Evolutionary conservation across 2,888 invertebrate genomes (phyloP).

Genomic region (Torymus auratus): DNA sequence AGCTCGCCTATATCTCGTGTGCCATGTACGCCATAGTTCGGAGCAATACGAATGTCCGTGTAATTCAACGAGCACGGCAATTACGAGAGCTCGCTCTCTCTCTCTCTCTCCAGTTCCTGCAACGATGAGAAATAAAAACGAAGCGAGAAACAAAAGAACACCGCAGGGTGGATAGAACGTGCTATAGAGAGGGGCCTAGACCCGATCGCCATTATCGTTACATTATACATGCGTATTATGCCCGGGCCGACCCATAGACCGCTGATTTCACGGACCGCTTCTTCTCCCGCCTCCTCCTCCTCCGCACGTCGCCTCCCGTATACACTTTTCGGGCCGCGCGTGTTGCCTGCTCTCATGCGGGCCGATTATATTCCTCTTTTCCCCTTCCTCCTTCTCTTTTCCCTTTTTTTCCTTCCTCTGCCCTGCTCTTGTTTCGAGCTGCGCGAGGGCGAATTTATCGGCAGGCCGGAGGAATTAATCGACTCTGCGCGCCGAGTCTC

Average conservation of each 20-base stretch:
- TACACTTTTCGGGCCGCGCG: too few relatives aligned
- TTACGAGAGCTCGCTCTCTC: not conserved
- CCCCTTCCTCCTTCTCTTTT: conserved; percentile 47
- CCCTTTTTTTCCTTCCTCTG: conserved; percentile 21
- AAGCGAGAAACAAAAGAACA: conserved; percentile 5
- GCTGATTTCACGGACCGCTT: conserved; percentile 22
- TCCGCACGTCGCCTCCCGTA: too few relatives aligned
- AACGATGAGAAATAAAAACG: not conserved
- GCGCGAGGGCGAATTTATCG: conserved; percentile 49
- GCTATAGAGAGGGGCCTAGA: not conserved
- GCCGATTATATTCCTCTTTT: conserved; percentile 47
- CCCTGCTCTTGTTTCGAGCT: conserved; percentile 32
- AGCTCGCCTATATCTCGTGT: too few relatives aligned
- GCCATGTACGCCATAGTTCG: not conserved
- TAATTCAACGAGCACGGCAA: conserved; percentile 6
- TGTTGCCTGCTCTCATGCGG: not conserved
- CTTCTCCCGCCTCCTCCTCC: too few relatives aligned
- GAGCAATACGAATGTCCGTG: not conserved
- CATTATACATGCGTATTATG: conserved; percentile 49
- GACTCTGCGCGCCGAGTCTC: conserved; percentile 51
- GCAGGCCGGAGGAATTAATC: conserved; percentile 64
- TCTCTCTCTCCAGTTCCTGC: not conserved
- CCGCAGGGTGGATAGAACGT: not conserved
- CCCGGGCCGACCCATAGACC: not conserved
- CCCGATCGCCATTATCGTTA: conserved; percentile 31